Conservation (phyloP, 2,113 vertebrate genomes). For the Anarrhichthys ocellatus region DNA sequence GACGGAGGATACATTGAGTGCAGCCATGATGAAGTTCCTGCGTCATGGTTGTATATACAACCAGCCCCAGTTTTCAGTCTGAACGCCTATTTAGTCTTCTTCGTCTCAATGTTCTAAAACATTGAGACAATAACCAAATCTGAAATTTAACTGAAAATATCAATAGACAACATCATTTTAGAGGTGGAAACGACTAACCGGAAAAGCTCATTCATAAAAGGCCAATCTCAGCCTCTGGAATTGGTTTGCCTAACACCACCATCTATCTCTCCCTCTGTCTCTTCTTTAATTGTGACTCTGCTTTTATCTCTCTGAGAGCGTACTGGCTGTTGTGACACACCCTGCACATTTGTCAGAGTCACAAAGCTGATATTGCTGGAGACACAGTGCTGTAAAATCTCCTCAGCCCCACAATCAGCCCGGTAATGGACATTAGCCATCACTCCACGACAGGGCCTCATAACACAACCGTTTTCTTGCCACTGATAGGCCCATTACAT, state of each 20-base stretch:
- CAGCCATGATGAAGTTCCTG: background rate
- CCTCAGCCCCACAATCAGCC: conserved; percentile 32
- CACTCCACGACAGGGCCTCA: conserved; percentile 33
- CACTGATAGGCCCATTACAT: conserved; percentile 58
- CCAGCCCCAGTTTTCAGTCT: background rate
- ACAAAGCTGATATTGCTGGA: conserved; percentile 30
- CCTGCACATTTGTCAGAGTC: conserved; percentile 30
- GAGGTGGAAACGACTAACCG: background rate
- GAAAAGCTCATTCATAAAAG: conserved; percentile 1
- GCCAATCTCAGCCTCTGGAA: background rate
- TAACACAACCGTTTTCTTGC: conserved; percentile 42
- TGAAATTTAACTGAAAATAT: background rate
- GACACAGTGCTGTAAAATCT: conserved; percentile 27
- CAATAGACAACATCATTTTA: background rate
- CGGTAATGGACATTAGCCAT: conserved; percentile 50
- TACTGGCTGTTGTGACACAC: background rate
- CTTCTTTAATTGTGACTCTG: conserved; percentile 40
- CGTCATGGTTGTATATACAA: no score
- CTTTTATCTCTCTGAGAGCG: conserved; percentile 27
- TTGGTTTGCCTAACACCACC: background rate
- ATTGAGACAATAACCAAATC: background rate
- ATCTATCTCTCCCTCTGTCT: conserved; percentile 19
- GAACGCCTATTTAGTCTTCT: background rate
- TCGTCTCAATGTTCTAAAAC: background rate
- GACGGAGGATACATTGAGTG: background rate